Conservation (phyloP, 2,888 invertebrate genomes). For the Rhopalosiphum nymphaeae region DNA sequence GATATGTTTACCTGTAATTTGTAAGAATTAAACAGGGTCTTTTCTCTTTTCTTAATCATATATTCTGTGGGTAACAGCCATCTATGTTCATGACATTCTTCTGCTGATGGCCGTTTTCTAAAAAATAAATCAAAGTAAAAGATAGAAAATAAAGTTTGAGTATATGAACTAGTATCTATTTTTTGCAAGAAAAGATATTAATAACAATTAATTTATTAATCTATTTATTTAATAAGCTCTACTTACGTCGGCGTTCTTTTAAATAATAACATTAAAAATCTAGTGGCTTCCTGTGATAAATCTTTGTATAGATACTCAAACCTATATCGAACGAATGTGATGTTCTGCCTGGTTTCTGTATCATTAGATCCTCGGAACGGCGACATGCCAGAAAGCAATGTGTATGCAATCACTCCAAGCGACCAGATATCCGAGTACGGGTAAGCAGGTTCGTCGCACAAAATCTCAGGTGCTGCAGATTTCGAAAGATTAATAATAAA, state of each 20-base stretch:
- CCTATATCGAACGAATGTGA: constrained; percentile 90
- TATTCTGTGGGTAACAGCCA: constrained; percentile 94
- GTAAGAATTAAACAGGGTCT: constrained; percentile 87
- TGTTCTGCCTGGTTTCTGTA: constrained; percentile 90
- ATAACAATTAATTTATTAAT: background rate
- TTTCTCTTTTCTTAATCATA: constrained; percentile 92
- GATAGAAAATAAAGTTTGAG: background rate
- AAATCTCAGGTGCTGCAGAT: constrained; percentile 84
- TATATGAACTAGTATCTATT: background rate
- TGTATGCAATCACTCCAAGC: constrained; percentile 90
- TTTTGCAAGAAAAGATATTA: background rate
- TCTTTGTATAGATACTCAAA: constrained; percentile 96
- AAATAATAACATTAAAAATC: constrained; percentile 95
- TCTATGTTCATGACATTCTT: constrained; percentile 95
- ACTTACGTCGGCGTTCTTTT: constrained; percentile 91
- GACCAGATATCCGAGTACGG: constrained; percentile 97
- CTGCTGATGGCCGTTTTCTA: constrained; percentile 92
- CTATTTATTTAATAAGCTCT: background rate
- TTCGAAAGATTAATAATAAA: background rate
- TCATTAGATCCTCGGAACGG: constrained; percentile 89
- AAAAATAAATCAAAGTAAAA: constrained; percentile 68
- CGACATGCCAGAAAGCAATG: constrained; percentile 91
- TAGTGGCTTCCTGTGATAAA: constrained; percentile 90
- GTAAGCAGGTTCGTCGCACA: constrained; percentile 88
- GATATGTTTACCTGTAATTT: constrained; percentile 78